phyloP scores from a whole-genome alignment of 2,797 vertebrate species.

The Eospalax fontanierii region DNA sequence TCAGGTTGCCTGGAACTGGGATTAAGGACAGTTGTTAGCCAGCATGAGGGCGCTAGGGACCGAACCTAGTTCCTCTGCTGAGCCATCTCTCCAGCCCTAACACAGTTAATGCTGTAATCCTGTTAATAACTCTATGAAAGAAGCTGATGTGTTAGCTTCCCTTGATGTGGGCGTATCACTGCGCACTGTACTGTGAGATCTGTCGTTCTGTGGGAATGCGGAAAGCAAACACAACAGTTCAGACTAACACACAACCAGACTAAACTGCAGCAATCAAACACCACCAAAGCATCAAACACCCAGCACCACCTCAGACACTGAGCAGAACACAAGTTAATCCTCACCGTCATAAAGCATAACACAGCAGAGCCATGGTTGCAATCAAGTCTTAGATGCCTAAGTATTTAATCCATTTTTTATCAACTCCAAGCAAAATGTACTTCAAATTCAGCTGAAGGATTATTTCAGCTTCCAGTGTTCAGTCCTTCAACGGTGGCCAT shows the following conservation, averaged over 20 bases:
- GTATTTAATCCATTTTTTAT: slow-evolving; percentile 55
- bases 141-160: background rate
- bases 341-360: slow-evolving; percentile 29
- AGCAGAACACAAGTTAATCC: slow-evolving; percentile 31
- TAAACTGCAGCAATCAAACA: background rate
- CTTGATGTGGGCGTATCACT: background rate
- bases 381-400: background rate
- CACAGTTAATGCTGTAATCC: background rate
- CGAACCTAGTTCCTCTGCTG: too few relatives aligned
- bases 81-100: too few relatives aligned
- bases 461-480: slow-evolving; percentile 29
- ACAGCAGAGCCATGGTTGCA: background rate
- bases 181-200: background rate
- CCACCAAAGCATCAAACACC: background rate
- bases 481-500: background rate
- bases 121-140: slow-evolving; percentile 12
- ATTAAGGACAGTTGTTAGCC: too few relatives aligned
- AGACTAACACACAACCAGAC: background rate
- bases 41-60: too few relatives aligned
- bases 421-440: slow-evolving; percentile 60
- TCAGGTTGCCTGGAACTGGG: too few relatives aligned
- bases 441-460: slow-evolving; percentile 65
- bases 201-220: background rate
- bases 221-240: background rate
- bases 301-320: background rate